phyloP scores from a whole-genome alignment of 2,888 invertebrate species.

The Spisula subtruncata region DNA sequence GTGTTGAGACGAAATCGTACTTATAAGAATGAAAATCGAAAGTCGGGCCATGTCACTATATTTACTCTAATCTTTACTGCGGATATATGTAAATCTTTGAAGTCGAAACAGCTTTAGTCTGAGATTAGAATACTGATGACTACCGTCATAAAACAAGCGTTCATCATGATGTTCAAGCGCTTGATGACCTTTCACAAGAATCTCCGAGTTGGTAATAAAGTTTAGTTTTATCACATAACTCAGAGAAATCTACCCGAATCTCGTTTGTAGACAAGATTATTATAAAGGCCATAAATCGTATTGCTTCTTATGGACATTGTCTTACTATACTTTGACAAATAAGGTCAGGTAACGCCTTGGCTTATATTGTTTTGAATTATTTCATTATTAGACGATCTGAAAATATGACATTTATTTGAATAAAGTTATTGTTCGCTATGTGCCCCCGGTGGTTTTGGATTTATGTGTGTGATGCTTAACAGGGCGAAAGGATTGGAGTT shows the following conservation, averaged over 20 bases:
- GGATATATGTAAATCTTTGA: slow-evolving; percentile 50
- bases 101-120: slow-evolving; percentile 44
- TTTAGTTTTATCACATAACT: slow-evolving; percentile 23
- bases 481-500: neutral
- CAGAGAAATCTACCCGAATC: neutral
- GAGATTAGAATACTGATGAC: slow-evolving; percentile 38
- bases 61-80: slow-evolving; percentile 41
- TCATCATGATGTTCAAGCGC: neutral
- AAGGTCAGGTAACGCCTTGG: slow-evolving; percentile 27
- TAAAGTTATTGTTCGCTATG: neutral
- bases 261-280: slow-evolving; percentile 40
- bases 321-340: slow-evolving; percentile 10
- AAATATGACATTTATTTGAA: neutral
- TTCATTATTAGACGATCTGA: neutral
- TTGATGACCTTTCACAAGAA: slow-evolving; percentile 11
- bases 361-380: slow-evolving; percentile 17
- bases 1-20: neutral
- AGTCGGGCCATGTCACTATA: slow-evolving; percentile 29
- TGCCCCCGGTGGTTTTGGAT: neutral
- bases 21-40: slow-evolving; percentile 15
- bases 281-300: slow-evolving; percentile 39
- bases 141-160: slow-evolving; percentile 40
- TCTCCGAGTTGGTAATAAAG: slow-evolving; percentile 28
- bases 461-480: neutral
- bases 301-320: slow-evolving; percentile 24